Evolutionary conservation across 2,797 vertebrate species (phyloP), one percentile per base, ranked within the genome.

Genomic region (Phoeniculus purpureus): DNA sequence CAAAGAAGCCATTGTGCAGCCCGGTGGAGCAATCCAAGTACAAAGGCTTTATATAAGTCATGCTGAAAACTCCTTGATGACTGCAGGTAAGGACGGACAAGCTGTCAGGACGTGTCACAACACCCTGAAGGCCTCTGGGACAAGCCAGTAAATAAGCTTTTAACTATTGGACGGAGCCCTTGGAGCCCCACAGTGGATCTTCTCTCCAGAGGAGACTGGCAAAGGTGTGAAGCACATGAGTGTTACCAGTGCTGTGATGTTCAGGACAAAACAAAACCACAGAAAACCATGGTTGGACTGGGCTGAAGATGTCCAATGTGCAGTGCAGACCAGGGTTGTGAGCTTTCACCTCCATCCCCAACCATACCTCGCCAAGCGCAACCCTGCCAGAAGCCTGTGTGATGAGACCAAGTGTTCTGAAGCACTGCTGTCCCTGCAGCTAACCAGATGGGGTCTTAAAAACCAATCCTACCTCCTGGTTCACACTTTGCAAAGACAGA

Each of bases 1-100:
- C 97, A 98, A 95, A 97, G 96, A 94, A 94, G 92, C 96, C 94
- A 96, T 95, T 97, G 97, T 98, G 95, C 92, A 27, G 45, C 48
- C 68, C 5, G 2, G 81, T 94, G 93, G 96, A 97, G 96, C 96
- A 97, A 97, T 97, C 96, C 94, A 85, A 96, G 95, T 72, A 93
- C 94, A 86, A 96, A 93, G 96, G 91, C 90, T 96, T 95, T 95
- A 84, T 93, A 93, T 84, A 94, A 96, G 94, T 95, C 95, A 94
- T 94, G 96, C 89, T 80, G 87, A 96, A 97, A 98, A 96, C 93
- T 93, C 94, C 96, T 87, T 94, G 96, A 96, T 96, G 95, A 95
- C 86, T 94, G 78, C 89, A 96, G 96, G 96, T 96, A 94, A 95
- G 70, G 94, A 96, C 68, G 2, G 94, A 95, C 84, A 77, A 87